Conservation (phyloP, 2,113 vertebrate genomes). For the Rhinogobius similis region DNA sequence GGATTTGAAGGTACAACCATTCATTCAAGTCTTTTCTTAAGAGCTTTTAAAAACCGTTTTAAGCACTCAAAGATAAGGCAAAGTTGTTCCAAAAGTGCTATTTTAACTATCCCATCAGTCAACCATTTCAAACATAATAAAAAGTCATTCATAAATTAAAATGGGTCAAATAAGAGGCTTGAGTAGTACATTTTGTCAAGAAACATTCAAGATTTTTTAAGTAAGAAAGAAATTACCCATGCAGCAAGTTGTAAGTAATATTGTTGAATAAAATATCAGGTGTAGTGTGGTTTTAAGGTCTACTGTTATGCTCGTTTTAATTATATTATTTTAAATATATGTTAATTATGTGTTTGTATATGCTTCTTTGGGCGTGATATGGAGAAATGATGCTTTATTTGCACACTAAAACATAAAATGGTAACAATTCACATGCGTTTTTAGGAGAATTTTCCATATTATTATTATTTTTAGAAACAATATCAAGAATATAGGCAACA, state of each 20-base stretch:
- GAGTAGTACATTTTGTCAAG: conserved; percentile 44
- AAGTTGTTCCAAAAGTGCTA: conserved; percentile 75
- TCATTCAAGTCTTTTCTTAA: conserved; percentile 42
- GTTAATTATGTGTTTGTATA: neutral
- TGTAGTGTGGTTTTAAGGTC: conserved; percentile 23
- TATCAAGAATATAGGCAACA: no score
- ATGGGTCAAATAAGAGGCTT: conserved; percentile 47
- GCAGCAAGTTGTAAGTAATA: conserved; percentile 62
- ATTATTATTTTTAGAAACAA: no score
- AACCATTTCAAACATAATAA: conserved; percentile 51
- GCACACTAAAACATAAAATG: neutral
- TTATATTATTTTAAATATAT: neutral
- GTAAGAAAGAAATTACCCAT: conserved; percentile 63
- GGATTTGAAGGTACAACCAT: conserved; percentile 33
- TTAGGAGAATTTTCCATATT: no score
- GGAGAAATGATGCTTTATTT: neutral
- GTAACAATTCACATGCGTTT: neutral
- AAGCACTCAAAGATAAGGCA: conserved; percentile 79
- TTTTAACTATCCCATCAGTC: conserved; percentile 53
- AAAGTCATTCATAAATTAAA: conserved; percentile 45
- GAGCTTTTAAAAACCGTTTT: conserved; percentile 70
- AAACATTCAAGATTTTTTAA: conserved; percentile 74
- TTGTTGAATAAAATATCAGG: conserved; percentile 24
- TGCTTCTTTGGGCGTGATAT: neutral
- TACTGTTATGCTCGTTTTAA: neutral